phyloP scores from a whole-genome alignment of 2,113 vertebrate species.

The Corvus moneduloides region DNA sequence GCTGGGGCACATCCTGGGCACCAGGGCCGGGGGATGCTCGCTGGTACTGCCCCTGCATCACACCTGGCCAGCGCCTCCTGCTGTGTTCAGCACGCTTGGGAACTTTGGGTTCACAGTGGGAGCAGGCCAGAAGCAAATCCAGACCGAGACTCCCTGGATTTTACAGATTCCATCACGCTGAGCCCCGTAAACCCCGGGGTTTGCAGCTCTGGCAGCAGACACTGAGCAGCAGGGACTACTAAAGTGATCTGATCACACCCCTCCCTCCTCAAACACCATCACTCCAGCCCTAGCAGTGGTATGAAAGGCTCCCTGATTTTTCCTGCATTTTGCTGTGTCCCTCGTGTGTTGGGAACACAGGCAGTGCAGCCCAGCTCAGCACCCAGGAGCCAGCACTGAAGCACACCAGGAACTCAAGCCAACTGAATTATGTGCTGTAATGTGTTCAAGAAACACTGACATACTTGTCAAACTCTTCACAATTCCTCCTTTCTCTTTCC shows the following conservation, averaged over 20 bases:
- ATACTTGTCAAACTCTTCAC: conserved; percentile 46
- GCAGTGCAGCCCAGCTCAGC: not conserved
- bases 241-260: accelerated
- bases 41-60: not conserved
- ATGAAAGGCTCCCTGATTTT: not conserved
- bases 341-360: not conserved
- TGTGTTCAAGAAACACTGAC: conserved; percentile 25
- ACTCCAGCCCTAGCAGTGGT: accelerated
- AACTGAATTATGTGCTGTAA: conserved; percentile 2
- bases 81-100: not conserved
- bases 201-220: not conserved
- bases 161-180: not conserved
- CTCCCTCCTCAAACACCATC: not conserved
- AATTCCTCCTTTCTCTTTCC: not conserved
- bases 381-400: not conserved
- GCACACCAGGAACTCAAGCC: not conserved
- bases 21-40: accelerated
- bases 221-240: not conserved
- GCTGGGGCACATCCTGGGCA: not conserved
- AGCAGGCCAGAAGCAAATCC: not conserved
- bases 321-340: not conserved
- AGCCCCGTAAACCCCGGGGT: accelerated
- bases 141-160: accelerated
- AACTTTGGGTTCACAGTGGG: not conserved
- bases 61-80: not conserved